Evolutionary conservation across 2,113 vertebrate species (phyloP).

Genomic region (Stegostoma tigrinum): DNA sequence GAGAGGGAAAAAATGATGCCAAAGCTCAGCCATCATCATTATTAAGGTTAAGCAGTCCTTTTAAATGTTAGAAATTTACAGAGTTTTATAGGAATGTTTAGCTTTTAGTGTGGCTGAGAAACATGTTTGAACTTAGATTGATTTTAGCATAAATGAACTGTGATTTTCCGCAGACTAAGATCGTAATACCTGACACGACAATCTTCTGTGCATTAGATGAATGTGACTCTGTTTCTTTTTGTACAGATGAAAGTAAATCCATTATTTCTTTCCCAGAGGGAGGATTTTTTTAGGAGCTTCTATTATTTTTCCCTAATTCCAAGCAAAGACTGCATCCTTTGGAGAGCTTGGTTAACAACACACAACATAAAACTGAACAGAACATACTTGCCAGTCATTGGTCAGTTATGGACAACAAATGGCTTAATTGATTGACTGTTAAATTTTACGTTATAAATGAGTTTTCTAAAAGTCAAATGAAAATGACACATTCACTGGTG

Average conservation of each 20-base stretch:
- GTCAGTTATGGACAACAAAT: constrained; percentile 1
- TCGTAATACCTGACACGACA: neutral
- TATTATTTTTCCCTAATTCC: neutral
- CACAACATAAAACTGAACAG: neutral
- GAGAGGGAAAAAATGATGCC: neutral
- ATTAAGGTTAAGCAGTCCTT: neutral
- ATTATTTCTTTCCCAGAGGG: neutral
- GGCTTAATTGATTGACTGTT: neutral
- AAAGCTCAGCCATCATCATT: neutral
- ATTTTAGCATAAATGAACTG: neutral
- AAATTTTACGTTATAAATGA: neutral
- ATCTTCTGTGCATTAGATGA: neutral
- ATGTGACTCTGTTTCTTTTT: neutral
- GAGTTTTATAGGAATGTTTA: neutral
- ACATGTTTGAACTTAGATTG: neutral
- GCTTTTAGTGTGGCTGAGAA: neutral
- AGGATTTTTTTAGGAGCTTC: neutral
- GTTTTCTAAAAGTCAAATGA: constrained; percentile 2
- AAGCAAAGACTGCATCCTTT: no score
- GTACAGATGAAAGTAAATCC: neutral
- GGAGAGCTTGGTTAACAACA: neutral
- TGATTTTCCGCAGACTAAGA: neutral
- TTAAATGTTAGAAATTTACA: neutral
- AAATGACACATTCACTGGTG: constrained; percentile 1
- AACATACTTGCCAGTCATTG: neutral